Evolutionary conservation across 2,113 vertebrate species (phyloP).

Genomic region (Chloropsis cyanopogon): DNA sequence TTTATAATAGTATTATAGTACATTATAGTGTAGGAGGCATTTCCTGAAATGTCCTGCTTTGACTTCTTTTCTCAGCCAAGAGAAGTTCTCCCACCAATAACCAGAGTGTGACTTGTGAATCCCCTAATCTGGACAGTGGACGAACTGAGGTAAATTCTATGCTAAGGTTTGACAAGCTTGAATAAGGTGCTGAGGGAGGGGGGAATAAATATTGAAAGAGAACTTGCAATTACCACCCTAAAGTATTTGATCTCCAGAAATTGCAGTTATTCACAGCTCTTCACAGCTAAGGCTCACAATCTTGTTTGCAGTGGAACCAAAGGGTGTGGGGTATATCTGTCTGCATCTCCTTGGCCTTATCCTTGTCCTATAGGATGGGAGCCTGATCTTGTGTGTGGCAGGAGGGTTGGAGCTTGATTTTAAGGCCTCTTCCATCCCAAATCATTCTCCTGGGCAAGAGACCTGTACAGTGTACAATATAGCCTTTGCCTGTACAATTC

Average conservation of each 20-base stretch:
- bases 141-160: slow-evolving; percentile 56
- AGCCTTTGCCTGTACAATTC: not conserved
- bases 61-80: slow-evolving; percentile 80
- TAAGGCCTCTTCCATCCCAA: not conserved
- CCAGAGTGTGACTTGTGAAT: slow-evolving; percentile 82
- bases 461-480: not conserved
- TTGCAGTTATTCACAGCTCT: not conserved
- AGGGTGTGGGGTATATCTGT: not conserved
- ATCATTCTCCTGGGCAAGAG: not conserved
- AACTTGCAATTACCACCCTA: not conserved
- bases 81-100: slow-evolving; percentile 91
- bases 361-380: not conserved
- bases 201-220: not conserved
- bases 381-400: not conserved
- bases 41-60: not conserved
- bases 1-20: not conserved
- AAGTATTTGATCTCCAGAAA: not conserved
- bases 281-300: not conserved
- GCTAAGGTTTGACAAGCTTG: not conserved
- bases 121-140: slow-evolving; percentile 77
- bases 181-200: not conserved
- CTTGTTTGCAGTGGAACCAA: not conserved
- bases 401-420: not conserved
- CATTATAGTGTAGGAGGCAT: not conserved
- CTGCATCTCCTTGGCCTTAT: not conserved